A percentile compares a stretch with the other conserved stretches of the same genome.
These are phyloP conservation scores for Tetheella fluctuosa DNA, from an alignment of 2,888 invertebrate species.

Conservation along the genomic window DNA sequence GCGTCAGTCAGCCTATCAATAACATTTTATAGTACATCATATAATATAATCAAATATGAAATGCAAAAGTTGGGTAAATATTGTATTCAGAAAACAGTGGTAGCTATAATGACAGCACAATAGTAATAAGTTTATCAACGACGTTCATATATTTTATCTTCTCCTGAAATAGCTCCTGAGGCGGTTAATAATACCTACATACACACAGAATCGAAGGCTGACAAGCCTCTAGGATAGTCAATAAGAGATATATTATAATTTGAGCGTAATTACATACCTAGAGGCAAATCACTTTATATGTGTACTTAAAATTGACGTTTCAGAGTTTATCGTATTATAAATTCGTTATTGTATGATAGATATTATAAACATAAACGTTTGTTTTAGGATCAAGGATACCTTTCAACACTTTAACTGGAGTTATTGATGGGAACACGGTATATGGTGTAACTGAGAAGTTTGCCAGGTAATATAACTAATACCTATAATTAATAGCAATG, in stretches of 20 bases:
- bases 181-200: conserved; percentile 20
- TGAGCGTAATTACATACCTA: conserved; percentile 29
- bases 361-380: conserved; percentile 15
- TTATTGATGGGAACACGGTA: conserved; percentile 94
- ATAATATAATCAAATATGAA: too few species aligned
- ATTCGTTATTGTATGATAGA: background rate
- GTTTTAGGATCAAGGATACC: conserved; percentile 90
- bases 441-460: conserved; percentile 94
- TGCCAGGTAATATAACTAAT: conserved; percentile 83
- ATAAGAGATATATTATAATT: conserved; percentile 28
- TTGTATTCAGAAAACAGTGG: too few species aligned
- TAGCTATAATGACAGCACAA: background rate
- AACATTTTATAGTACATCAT: too few species aligned
- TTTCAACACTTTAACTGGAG: conserved; percentile 94
- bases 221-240: conserved; percentile 30
- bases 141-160: background rate
- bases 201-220: conserved; percentile 29
- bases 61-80: background rate
- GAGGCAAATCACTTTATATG: conserved; percentile 20
- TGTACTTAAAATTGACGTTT: conserved; percentile 20
- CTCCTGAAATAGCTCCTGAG: background rate
- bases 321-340: background rate
- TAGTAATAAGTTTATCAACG: background rate
- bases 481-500: background rate
- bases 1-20: too few species aligned